Evolutionary conservation across 2,888 invertebrate genomes (phyloP), one percentile per base, ranked within the genome.

Genomic region (Asteroscopus sphinx): DNA sequence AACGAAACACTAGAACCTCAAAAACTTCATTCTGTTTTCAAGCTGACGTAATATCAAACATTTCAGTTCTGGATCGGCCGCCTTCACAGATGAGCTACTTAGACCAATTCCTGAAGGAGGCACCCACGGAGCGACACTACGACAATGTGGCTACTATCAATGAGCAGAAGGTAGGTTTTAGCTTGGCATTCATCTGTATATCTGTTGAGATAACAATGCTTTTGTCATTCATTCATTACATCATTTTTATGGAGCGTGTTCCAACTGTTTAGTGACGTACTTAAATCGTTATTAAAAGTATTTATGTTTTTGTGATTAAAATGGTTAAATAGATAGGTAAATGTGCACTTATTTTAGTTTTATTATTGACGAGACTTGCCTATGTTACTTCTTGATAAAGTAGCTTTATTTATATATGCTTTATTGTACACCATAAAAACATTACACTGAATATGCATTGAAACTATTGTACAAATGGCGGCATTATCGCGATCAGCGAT

Each of bases 71-170:
- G 93, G 98, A 98, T 85, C 96, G 98, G 73, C 97, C 98, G 46
- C 96, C 98, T 32, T 98, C 98, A 28, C 98, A 98, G 91, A 97
- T 98, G 96, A 98, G 98, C 69, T 98, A 98, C 90, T 91, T 98
- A 85, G 98, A 98, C 85, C 98, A 98, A 83, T 98, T 98, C 88
- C 94, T 98, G 77, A 98, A 98, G 85, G 98, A 98, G 25, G 90
- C 90, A 2, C 92, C 92, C 0, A 85, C 90, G 79, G 94, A 93
- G 69, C 82, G 92, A 7, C 93, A 92, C 68, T 94, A 94, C 79
- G 94, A 94, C 68, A 94, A 94, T 70, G 92, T 94, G 39, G 83
- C 91, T 39, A 82, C 90, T 47, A 87, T 93, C 17, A 93, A 89
- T 48, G 94, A 94, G 30, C 92, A 93, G 54, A 93, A 93, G 92